Conservation (phyloP, 2,797 vertebrate genomes). For the Nothura maculosa region DNA sequence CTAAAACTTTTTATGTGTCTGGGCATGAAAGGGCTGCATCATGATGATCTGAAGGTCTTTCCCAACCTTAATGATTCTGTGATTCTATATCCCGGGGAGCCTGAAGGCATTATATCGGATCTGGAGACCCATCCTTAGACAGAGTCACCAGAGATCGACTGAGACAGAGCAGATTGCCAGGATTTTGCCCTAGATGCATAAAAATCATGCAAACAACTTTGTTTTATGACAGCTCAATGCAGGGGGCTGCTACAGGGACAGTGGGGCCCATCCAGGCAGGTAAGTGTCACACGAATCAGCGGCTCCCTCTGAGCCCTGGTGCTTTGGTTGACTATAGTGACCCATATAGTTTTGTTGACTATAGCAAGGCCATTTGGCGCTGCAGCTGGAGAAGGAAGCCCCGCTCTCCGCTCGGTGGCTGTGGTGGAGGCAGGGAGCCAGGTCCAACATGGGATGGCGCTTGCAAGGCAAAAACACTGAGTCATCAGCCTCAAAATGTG, state of each 20-base stretch:
- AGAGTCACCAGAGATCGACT: not conserved
- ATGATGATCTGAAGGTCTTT: too few relatives aligned
- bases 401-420: not conserved
- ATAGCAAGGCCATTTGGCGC: not conserved
- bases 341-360: not conserved
- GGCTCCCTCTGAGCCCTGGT: not conserved
- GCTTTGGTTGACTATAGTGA: conserved; percentile 18
- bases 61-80: too few relatives aligned
- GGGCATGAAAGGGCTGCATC: not conserved
- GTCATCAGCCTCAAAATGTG: not conserved
- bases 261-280: not conserved
- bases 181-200: not conserved
- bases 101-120: not conserved
- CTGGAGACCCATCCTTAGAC: not conserved
- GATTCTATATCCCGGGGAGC: not conserved
- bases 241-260: conserved; percentile 5
- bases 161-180: not conserved
- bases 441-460: not conserved
- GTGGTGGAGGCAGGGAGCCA: fast-evolving
- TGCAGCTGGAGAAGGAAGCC: not conserved
- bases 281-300: not conserved
- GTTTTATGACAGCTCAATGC: not conserved
- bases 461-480: not conserved
- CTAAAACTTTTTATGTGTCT: not conserved
- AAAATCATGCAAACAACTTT: not conserved